Conservation (phyloP, 2,888 invertebrate genomes). For the Netelia inedita region DNA sequence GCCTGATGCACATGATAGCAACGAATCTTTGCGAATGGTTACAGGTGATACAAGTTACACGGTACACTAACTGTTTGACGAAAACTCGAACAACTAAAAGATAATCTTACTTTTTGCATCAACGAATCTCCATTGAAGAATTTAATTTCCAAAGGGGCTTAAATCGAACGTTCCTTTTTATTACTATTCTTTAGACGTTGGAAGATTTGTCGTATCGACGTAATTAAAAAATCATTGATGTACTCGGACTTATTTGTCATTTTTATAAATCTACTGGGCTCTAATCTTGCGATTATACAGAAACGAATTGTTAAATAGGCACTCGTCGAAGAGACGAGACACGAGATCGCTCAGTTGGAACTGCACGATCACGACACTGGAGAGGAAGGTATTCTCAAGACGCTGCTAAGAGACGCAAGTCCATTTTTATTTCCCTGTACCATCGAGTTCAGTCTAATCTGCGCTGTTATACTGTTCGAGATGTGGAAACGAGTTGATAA, state of each 20-base stretch:
- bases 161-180: neutral
- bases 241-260: neutral
- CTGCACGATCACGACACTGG: constrained; percentile 81
- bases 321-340: constrained; percentile 94
- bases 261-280: neutral
- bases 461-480: constrained; percentile 92
- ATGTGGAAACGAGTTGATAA: constrained; percentile 95
- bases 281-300: too few relatives aligned
- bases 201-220: too few relatives aligned
- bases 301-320: constrained; percentile 68
- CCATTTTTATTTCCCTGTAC: constrained; percentile 96
- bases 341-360: constrained; percentile 92
- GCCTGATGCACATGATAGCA: constrained; percentile 97
- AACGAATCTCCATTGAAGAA: too few relatives aligned
- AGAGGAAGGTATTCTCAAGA: constrained; percentile 86
- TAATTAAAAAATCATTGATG: neutral
- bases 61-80: neutral
- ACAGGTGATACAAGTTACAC: constrained; percentile 86
- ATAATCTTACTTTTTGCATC: too few relatives aligned
- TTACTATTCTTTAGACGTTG: too few relatives aligned
- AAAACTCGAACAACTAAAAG: neutral
- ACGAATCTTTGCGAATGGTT: constrained; percentile 98
- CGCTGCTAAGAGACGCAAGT: constrained; percentile 88
- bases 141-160: too few relatives aligned
- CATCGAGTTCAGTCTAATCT: constrained; percentile 96